Evolutionary conservation across 2,797 vertebrate species (phyloP), one percentile per base, ranked within the genome.

Genomic region (Trematomus bernacchii): DNA sequence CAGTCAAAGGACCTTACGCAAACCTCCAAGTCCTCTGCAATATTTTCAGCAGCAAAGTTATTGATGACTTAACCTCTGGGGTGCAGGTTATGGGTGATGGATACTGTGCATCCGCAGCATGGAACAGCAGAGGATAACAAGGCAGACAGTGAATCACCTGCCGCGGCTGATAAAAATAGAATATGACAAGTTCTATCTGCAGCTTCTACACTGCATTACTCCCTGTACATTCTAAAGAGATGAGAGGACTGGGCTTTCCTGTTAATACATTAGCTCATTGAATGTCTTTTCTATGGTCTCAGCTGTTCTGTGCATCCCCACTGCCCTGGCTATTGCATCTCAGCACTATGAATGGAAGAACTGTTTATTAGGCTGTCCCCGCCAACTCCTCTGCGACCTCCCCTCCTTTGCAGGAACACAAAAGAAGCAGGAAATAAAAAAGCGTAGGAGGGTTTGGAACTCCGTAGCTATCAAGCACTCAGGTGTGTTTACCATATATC

Each of bases 51-150:
- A 87, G 90, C 84, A 94, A 85, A 89, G 92, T 94, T 95, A 95
- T 95, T 95, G 92, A 95, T 93, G 95, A 95, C 93, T 94, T 94
- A 93, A 95, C 94, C 94, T 95, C 90, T 85, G 83, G 92, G 95
- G 94, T 92, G 90, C 84, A 83, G 94, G 94, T 95, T 95, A 94
- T 85, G 93, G 90, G 92, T 95, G 95, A 95, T 95, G 94, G 94
- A 95, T 95, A 94, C 87, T 82, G 88, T 87, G 90, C 89, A 91
- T 94, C 86, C 80, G 84, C 87, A 87, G 85, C 87, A 69, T 64
- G 89, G 89, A 93, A 91, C 92, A 88, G 92, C 87, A 92, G 88
- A 91, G 91, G 94, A 95, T 95, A 95, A 95, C 94, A 95, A 95
- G 94, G 93, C 54, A 93, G 90, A 91, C 92, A 79, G 93, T 95